Base-by-base conservation (phyloP, 2,113 vertebrate genomes). In the Pavo muticus region DNA sequence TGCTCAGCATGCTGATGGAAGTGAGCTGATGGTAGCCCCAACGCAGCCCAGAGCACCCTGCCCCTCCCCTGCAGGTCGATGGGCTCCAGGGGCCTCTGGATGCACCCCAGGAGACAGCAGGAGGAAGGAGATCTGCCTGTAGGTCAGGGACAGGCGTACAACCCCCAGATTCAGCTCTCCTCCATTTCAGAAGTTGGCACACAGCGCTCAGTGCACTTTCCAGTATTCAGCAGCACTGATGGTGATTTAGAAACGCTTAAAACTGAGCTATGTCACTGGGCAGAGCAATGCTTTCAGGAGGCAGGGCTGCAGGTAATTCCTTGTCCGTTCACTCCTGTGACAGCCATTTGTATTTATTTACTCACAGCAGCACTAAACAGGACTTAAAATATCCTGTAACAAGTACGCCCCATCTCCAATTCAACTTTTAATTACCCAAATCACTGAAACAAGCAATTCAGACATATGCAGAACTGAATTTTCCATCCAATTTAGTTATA, bases 381-480 rank as follows among this genome's bases (percentile, higher is more conserved):
- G 65, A 64, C 67, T 52, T 57, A 20, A 89, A 90, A 72, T 4
- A 39, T 21, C 44, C 83, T 1, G 61, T 17, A 84, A 64, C 48
- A 37, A 7, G 8, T 13, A 18, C 52, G 87, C 64, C 32, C 65
- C 67, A 10, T 42, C 48, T 74, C 84, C 81, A 56, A 45, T n/a
- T 84, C 79, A 52, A 27, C 82, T 95, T 73, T 59, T 74, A 88
- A 80, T 94, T 60, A 47, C 59, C 35, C 2, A 5, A 56, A 60
- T 95, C 84, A 90, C 86, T 35, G 70, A 82, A 86, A 77, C 63
- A 48, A 35, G 72, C 39, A 63, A 76, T 14, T 91, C 88, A 69
- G 79, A 16, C 61, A 37, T 35, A 44, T 10, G 65, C 47, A 54
- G n/a, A 92, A 87, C 91, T 48, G 20, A 74, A 15, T 77, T 93